A percentile compares a stretch with the other conserved stretches of the same genome.
These are phyloP conservation scores for Patella caerulea DNA, from an alignment of 2,888 invertebrate species.

Conservation along the genomic window DNA sequence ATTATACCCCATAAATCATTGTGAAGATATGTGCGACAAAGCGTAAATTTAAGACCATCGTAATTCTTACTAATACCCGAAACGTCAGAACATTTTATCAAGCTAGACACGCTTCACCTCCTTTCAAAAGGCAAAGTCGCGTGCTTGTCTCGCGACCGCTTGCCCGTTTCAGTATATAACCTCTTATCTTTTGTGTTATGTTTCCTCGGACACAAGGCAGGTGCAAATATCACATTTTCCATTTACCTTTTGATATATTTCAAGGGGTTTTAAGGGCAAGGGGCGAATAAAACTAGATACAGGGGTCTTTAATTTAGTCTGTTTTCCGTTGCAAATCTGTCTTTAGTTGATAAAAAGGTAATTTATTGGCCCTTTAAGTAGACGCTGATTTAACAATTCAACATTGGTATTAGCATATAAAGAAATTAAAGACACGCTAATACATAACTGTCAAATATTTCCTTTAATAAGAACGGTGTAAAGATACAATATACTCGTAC, in stretches of 20 bases:
- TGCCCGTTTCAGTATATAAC: conserved; percentile 7
- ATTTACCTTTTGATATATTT: conserved; percentile 2
- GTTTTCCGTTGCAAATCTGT: too few relatives aligned
- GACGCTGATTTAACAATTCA: too few relatives aligned
- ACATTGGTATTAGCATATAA: too few relatives aligned
- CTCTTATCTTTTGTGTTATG: neutral
- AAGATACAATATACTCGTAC: too few relatives aligned
- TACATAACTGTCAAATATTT: too few relatives aligned
- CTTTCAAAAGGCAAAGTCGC: neutral
- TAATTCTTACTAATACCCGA: conserved; percentile 7
- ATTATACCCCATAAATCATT: neutral
- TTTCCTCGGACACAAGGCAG: conserved; percentile 1
- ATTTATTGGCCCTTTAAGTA: too few relatives aligned
- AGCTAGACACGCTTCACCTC: neutral
- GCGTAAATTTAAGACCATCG: conserved; percentile 11
- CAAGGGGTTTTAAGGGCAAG: neutral
- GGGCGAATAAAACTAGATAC: too few relatives aligned
- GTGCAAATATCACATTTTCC: neutral
- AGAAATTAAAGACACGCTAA: too few relatives aligned
- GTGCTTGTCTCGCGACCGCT: conserved; percentile 7
- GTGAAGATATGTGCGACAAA: neutral
- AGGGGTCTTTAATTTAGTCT: too few relatives aligned
- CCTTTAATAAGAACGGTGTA: too few relatives aligned
- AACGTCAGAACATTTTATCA: conserved; percentile 6
- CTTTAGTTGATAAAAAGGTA: too few relatives aligned